Conservation (phyloP, 1,140 invertebrate species). For the Papilio machaon region DNA sequence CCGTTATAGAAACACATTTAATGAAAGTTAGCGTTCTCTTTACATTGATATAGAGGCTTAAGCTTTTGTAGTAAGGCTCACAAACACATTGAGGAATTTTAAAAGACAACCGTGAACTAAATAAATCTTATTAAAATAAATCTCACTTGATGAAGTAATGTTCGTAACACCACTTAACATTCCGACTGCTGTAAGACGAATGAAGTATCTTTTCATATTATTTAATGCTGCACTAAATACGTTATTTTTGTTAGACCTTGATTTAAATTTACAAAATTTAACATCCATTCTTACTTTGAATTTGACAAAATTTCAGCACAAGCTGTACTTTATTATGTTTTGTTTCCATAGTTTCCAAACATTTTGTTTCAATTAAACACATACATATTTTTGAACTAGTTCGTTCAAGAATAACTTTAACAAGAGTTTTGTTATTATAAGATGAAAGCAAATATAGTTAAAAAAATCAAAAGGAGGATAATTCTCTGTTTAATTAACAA, state of each 20-base stretch:
- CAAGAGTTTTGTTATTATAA: not conserved
- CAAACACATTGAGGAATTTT: constrained; percentile 9
- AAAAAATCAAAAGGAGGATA: not conserved
- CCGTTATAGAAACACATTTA: not conserved
- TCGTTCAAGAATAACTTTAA: no score
- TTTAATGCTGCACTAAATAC: constrained; percentile 31
- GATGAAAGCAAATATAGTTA: not conserved
- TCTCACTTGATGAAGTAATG: constrained; percentile 25
- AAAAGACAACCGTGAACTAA: not conserved
- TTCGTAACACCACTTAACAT: constrained; percentile 63
- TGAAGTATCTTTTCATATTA: constrained; percentile 8
- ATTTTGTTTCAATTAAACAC: no score
- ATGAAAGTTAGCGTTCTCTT: not conserved
- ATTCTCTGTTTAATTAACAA: not conserved
- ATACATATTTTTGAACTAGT: no score
- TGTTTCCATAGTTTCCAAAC: no score
- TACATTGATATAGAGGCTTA: constrained; percentile 1
- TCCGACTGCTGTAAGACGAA: constrained; percentile 43
- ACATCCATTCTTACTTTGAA: not conserved
- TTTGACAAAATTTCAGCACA: not conserved
- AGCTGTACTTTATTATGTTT: not conserved
- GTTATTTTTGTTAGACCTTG: constrained; percentile 21
- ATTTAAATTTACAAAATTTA: not conserved
- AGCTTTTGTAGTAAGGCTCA: not conserved
- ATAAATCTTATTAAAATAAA: constrained; percentile 34